Base-by-base conservation (phyloP, 2,797 vertebrate species). In the Podargus strigoides region DNA sequence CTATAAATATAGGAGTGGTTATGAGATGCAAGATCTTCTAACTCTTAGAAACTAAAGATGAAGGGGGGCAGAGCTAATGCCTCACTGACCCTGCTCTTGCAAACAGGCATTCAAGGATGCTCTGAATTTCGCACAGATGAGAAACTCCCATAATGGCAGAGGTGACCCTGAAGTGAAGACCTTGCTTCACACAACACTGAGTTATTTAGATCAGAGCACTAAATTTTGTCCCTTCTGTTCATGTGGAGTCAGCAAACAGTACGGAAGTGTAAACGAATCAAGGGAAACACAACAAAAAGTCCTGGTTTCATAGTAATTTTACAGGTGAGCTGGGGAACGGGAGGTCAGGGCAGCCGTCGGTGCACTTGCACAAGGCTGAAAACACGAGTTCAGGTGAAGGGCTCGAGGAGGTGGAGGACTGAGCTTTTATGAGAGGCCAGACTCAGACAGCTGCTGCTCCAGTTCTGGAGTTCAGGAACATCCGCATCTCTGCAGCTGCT, bases 11-110 rank as follows among this genome's bases (percentile, higher is more conserved):
- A 81, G 70, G 28, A 28, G 26, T 15, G 13, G 12, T 52, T 76
- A 27, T 24, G 55, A 90, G 66, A 89, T 28, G 17, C 13, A 72
- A 85, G 39, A 55, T 41, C 47, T 56, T 78, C 53, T 81, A 58
- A 82, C 82, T 91, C 36, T 80, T 6, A 0, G 47, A 73, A 52
- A 46, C 32, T 52, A 18, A 67, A 85, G 59, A 47, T 15, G 18
- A 84, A 62, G 37, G 69, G 27, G 19, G n/a, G 12, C 41, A 93
- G 39, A 69, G 55, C 18, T 59, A 53, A 62, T 0, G 2, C 11
- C 1, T 1, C 15, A 16, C 30, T 18, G 47, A 50, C 36, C 42
- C 26, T 59, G 52, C 49, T 80, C 36, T 37, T 0, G 0, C 2
- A 44, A 69, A 20, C 13, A 49, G 39, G 37, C 0, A 2, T 36